Base-by-base conservation (phyloP, 2,113 vertebrate species). In the Cygnus atratus region DNA sequence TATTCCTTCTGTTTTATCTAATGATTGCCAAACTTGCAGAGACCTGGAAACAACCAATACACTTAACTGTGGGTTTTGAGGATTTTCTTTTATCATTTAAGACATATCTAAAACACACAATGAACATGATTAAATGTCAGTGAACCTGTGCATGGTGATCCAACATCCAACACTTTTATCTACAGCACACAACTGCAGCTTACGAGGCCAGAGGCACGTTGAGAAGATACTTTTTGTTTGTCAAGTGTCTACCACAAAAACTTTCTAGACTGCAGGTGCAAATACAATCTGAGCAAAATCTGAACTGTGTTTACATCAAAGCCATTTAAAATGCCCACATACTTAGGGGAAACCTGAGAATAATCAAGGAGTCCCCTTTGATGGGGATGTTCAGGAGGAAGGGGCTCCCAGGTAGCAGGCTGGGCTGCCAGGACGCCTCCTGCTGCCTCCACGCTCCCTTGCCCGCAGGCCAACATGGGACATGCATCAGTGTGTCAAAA, bases 301-400 rank as follows among this genome's bases (percentile, higher is more conserved):
- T 14, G 71, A 35, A 10, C 1, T 13, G 22, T 4, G 3, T 5
- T 1, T 28, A 37, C 63, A 81, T 7, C 35, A 18, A 77, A 44
- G 16, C 31, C 37, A 0, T 79, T 70, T 63, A 29, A 84, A 84
- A 63, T 11, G 12, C 9, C 11, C 61, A 9, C 7, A 33, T 11
- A 39, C 44, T 26, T 18, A 18, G 13, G 62, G 37, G 63, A 21
- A 26, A 10, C 10, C 19, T 4, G 59, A 13, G 43, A 72, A 24
- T 4, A 16, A 77, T 28, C 14, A 0, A 0, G 39, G 54, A 50
- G 3, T 19, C 6, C 61, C 15, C 50, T 1, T 17, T 12, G 59
- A 15, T 0, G 2, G 31, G 43, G 72, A 1, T 1, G 0, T 10
- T 68, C 0, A 0, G 74, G 19, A 81, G 25, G 78, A 31, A 12